phyloP scores from a whole-genome alignment of 2,888 invertebrate species.

The Mamestra brassicae region DNA sequence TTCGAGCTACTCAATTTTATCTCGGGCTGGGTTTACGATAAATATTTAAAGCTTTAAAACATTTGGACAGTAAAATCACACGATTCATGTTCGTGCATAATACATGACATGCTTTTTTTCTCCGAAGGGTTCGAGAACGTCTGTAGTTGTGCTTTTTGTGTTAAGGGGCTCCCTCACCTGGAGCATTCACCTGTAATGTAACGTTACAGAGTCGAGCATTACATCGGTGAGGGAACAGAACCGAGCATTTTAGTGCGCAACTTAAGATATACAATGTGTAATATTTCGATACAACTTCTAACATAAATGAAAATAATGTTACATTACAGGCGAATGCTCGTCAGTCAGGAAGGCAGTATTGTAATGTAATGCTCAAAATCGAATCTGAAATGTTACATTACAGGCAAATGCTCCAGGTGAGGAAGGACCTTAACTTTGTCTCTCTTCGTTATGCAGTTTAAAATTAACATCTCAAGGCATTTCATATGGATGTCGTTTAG shows the following conservation, averaged over 20 bases:
- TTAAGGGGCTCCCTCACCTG: background rate
- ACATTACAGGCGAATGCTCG: too few relatives aligned
- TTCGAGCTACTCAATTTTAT: conserved; percentile 45
- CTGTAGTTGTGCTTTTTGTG: conserved; percentile 26
- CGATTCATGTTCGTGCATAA: conserved; percentile 57
- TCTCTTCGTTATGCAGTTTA: conserved; percentile 12
- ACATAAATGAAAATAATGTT: too few relatives aligned
- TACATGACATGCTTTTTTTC: conserved; percentile 44
- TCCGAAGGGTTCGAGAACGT: conserved; percentile 8
- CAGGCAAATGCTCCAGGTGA: too few relatives aligned
- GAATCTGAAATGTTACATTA: too few relatives aligned
- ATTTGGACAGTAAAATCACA: conserved; percentile 50
- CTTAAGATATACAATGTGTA: too few relatives aligned
- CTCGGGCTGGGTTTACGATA: conserved; percentile 22
- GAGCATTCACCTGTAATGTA: too few relatives aligned
- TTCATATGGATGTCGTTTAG: conserved; percentile 61
- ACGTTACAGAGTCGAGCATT: too few relatives aligned
- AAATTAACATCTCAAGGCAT: conserved; percentile 57
- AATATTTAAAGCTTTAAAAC: conserved; percentile 58
- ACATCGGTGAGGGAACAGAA: too few relatives aligned
- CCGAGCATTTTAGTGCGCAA: too few relatives aligned
- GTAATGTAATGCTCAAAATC: too few relatives aligned
- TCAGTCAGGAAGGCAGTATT: too few relatives aligned
- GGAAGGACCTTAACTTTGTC: background rate
- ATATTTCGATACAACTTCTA: too few relatives aligned